phyloP scores from a whole-genome alignment of 2,113 vertebrate genomes.

The Formicarius rufipectus region DNA sequence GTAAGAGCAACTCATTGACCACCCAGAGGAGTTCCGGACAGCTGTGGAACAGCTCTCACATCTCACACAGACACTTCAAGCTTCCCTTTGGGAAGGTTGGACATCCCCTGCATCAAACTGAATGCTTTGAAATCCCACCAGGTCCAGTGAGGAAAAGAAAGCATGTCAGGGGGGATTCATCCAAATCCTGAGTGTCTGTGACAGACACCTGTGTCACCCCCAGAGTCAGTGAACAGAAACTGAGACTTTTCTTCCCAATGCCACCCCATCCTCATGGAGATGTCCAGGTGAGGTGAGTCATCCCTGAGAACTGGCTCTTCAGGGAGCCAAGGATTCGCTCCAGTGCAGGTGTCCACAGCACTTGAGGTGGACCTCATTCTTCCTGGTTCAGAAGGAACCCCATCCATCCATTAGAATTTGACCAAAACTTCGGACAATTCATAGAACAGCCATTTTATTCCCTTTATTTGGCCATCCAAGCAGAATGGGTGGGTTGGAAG shows the following conservation, averaged over 20 bases:
- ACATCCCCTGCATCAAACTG: neutral
- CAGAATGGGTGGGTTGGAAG: neutral
- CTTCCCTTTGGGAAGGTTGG: neutral
- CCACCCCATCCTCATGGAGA: neutral
- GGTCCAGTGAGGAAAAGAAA: neutral
- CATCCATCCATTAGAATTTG: neutral
- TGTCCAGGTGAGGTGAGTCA: neutral
- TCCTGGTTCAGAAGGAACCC: neutral
- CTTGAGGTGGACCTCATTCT: neutral
- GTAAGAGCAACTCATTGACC: fast-evolving
- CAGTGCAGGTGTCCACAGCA: neutral
- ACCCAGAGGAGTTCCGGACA: neutral
- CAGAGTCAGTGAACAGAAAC: neutral
- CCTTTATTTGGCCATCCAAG: neutral
- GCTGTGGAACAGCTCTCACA: neutral
- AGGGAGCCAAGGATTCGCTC: neutral
- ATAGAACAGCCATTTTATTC: neutral
- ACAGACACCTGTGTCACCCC: neutral
- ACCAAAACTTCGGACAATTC: neutral
- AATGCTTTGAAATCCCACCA: neutral
- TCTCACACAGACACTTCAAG: neutral
- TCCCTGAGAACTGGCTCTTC: neutral
- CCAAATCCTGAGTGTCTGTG: neutral
- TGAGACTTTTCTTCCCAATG: neutral
- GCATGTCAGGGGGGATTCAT: neutral